These are phyloP conservation scores for Ascaphus truei DNA, from an alignment of 2,113 vertebrate species.

Conservation along the genomic window DNA sequence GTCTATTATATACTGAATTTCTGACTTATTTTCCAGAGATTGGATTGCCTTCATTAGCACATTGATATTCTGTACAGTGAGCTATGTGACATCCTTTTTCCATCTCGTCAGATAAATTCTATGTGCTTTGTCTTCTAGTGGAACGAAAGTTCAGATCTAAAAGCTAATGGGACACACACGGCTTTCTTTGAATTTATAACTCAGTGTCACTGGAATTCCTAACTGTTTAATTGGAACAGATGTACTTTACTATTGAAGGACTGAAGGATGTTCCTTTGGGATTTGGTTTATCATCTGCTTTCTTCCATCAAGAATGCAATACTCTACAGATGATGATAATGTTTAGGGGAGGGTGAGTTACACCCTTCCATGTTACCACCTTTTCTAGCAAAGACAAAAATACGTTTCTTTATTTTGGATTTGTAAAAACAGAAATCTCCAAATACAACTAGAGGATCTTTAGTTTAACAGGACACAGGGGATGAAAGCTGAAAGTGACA, in stretches of 20 bases:
- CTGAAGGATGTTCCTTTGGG: not conserved
- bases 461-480: no score
- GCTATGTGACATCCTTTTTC: slow-evolving; percentile 25
- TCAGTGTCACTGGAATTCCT: not conserved
- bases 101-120: slow-evolving; percentile 6
- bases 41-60: not conserved
- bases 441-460: no score
- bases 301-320: not conserved
- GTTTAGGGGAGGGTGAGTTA: not conserved
- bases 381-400: not conserved
- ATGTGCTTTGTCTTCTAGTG: not conserved
- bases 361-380: slow-evolving; percentile 21
- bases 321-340: slow-evolving; percentile 10
- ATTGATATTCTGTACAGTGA: not conserved
- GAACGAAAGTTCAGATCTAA: not conserved
- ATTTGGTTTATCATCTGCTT: not conserved
- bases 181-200: not conserved
- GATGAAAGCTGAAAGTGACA: no score
- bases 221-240: no score
- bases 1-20: slow-evolving; percentile 22
- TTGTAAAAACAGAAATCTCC: no score
- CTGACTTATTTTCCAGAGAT: not conserved
- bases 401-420: no score
- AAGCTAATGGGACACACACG: slow-evolving; percentile 3
- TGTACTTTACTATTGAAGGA: not conserved